Evolutionary conservation across 2,113 vertebrate genomes (phyloP).

Genomic region (Hydrolagus affinis): DNA sequence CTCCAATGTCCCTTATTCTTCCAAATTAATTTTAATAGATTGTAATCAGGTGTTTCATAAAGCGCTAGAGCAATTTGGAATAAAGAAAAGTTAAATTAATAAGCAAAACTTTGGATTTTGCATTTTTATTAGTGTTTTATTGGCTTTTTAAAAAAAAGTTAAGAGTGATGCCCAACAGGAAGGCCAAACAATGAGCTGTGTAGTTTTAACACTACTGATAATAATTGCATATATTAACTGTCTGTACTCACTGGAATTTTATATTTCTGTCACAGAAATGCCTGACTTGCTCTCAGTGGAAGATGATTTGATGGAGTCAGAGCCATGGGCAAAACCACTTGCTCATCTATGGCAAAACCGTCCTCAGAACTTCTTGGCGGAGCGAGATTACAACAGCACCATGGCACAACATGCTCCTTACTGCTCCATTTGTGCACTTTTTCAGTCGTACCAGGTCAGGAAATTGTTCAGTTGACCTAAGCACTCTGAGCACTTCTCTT

Average conservation of each 20-base stretch:
- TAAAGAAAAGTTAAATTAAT: too few species aligned
- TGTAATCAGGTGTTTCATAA: too few species aligned
- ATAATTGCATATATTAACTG: background rate
- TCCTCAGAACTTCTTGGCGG: constrained; percentile 71
- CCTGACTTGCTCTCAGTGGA: constrained; percentile 66
- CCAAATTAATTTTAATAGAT: too few species aligned
- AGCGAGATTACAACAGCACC: constrained; percentile 75
- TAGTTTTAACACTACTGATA: too few species aligned
- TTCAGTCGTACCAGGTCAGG: constrained; percentile 65
- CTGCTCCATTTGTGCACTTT: constrained; percentile 87
- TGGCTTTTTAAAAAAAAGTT: too few species aligned
- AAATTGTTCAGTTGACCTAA: background rate
- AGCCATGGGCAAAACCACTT: constrained; percentile 83
- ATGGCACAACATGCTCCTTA: constrained; percentile 77
- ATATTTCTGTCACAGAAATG: constrained; percentile 53
- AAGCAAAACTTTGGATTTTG: too few species aligned
- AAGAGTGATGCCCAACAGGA: too few species aligned
- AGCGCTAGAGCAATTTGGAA: too few species aligned
- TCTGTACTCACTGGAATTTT: background rate
- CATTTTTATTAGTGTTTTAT: too few species aligned
- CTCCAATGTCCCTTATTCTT: too few species aligned
- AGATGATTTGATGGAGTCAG: constrained; percentile 75
- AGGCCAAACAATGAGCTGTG: background rate
- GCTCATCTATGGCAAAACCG: constrained; percentile 81
- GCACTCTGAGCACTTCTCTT: too few species aligned